Conservation (phyloP, 1,140 invertebrate species). For the Temnothorax longispinosus region DNA sequence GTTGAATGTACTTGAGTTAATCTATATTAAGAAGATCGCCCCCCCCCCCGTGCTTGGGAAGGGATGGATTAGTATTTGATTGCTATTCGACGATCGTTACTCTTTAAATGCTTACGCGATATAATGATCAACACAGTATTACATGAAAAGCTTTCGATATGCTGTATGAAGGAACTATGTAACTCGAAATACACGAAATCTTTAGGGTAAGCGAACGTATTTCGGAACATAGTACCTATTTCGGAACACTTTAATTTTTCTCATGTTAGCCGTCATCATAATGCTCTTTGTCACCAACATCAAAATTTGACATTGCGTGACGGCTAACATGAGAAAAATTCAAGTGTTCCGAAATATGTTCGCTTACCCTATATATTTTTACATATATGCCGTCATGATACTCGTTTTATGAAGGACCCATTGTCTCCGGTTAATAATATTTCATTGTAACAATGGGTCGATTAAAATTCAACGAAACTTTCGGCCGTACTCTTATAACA, state of each 20-base stretch:
- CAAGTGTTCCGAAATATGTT: too few relatives aligned
- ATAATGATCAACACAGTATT: neutral
- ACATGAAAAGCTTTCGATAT: neutral
- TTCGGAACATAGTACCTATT: too few relatives aligned
- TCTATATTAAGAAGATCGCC: slow-evolving; percentile 33
- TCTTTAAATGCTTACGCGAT: slow-evolving; percentile 21
- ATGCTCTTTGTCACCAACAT: too few relatives aligned
- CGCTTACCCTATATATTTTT: too few relatives aligned
- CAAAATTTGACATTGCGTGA: too few relatives aligned
- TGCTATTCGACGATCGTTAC: neutral
- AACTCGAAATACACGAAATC: neutral
- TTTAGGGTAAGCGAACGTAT: too few relatives aligned
- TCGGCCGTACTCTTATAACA: neutral
- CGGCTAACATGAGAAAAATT: too few relatives aligned
- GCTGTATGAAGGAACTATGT: neutral
- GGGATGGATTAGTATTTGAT: slow-evolving; percentile 16
- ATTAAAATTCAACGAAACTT: slow-evolving; percentile 12
- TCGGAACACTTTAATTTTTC: too few relatives aligned
- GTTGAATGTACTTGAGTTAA: slow-evolving; percentile 53
- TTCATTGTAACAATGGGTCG: slow-evolving; percentile 18
- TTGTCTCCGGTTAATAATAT: slow-evolving; percentile 22
- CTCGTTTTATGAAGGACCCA: neutral
- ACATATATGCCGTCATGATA: neutral
- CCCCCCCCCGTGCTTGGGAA: neutral
- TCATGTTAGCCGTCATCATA: too few relatives aligned